Evolutionary conservation across 2,113 vertebrate species (phyloP).

Genomic region (Peromyscus leucopus): DNA sequence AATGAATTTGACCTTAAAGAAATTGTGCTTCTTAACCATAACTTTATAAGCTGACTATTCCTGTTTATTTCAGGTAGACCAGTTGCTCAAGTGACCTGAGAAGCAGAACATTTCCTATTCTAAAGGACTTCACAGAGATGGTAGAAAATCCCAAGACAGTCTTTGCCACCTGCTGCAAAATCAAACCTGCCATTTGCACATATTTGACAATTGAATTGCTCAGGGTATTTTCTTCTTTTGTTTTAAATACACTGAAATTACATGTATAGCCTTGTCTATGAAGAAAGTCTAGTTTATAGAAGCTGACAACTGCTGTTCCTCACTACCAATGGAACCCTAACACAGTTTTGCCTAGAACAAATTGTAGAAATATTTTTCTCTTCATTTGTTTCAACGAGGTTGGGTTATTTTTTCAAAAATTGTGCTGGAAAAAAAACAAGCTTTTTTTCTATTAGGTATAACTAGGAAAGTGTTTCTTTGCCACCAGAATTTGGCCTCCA

Average conservation of each 20-base stretch:
- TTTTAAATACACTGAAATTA: background rate
- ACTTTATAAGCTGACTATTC: too few species aligned
- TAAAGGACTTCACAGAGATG: background rate
- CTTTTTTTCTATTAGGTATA: background rate
- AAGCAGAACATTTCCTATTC: background rate
- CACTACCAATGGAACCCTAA: background rate
- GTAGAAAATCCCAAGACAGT: background rate
- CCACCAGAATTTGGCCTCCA: background rate
- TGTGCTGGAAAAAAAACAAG: background rate
- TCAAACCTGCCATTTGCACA: background rate
- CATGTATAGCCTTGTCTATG: accelerated
- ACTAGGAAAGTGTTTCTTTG: background rate
- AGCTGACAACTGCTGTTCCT: accelerated
- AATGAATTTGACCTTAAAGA: background rate
- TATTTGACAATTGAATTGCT: background rate
- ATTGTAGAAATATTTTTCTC: conserved; percentile 12
- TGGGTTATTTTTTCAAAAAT: conserved; percentile 20
- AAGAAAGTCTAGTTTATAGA: background rate
- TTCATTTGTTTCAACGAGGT: background rate
- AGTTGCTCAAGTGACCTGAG: background rate
- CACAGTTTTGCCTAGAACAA: background rate
- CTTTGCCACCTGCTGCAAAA: background rate
- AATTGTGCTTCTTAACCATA: background rate
- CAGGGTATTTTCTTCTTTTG: background rate
- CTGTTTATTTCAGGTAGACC: background rate